Base-by-base conservation (phyloP, 2,888 invertebrate genomes). In the Mactromeris polynyma region DNA sequence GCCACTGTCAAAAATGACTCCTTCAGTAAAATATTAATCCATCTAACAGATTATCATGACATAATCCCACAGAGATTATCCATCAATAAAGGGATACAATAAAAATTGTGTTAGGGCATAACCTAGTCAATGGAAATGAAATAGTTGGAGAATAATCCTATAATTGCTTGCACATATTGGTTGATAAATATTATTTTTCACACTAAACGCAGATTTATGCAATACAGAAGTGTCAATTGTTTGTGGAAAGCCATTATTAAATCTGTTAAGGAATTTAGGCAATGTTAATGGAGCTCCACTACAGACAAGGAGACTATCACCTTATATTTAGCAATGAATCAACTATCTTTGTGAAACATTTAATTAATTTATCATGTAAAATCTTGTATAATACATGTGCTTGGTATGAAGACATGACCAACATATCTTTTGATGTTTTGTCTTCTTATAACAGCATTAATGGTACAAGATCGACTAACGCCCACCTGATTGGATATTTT, bases 41-140 rank as follows among this genome's bases (percentile, higher is more conserved):
- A 73, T 79, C 40, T 79, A 42, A 79, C 42, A 79, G 46, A 40
- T 79, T 46, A 79, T 42, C 40, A 79, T 79, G n/a, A 40, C n/a
- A 21, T 21, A 14, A 79, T 79, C 11, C 21, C 73, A 19, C 33
- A 33, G n/a, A 33, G 42, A 40, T 79, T 40, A 79, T 79, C 79
- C 26, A 42, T 4, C 42, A 79, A 79, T 40, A 21, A 79, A 79
- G 42, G 38, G 42, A 79, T 26, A 79, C n/a, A 79, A 40, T 79
- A 14, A 19, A 11, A 40, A 36, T 42, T 14, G 3, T 11, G n/a
- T 40, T 79, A 21, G 36, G 21, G 4, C 77, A 77, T 36, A 33
- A 38, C 2, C 9, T 11, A 17, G 19, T 79, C 46, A 79, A 21
- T 42, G 14, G 11, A 40, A 79, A 42, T 42, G n/a, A 6, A 40